Base-by-base conservation (phyloP, 2,113 vertebrate species). In the Xyrauchen texanus region DNA sequence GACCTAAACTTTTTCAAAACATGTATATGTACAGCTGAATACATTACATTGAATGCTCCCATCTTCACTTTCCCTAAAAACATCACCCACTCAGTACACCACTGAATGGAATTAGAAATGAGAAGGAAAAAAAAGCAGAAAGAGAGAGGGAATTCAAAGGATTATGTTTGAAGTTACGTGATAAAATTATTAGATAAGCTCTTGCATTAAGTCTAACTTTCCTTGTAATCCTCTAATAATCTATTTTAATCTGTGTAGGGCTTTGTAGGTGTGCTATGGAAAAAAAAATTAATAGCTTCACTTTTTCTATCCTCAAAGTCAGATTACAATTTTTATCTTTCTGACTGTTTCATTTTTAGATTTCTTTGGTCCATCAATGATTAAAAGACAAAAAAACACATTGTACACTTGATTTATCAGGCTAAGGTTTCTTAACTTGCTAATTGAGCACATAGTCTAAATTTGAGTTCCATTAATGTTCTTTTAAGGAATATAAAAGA, bases 161-260 rank as follows among this genome's bases (percentile, higher is more conserved):
- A 88, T 90, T 88, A 34, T 3, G 21, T 34, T 34, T 87, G 83
- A 84, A 86, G 87, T 90, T 78, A 88, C 87, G 89, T 89, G 81
- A 53, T 76, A 47, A 75, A 75, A 75, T 49, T 75, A 90, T 85
- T 69, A 79, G 70, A 71, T 78, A 80, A 86, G 52, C 67, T 85
- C 80, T 66, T 77, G 70, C 78, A 79, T 64, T 86, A 82, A 87
- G 86, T 90, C 66, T 82, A 79, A 57, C 82, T 86, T 84, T 76
- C 70, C 82, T 55, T 65, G 76, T 88, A 91, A 91, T 92, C 92
- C 88, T 65, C 70, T 13, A 71, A 80, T 88, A 83, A 86, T 90
- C 89, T 87, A 64, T 71, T 87, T 84, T 84, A 86, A 87, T 90
- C 87, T 88, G 76, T 86, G 21, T 88, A 82, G 81, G 85, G 82